phyloP scores from a whole-genome alignment of 64 coral and sea anemone genomes.

The Astreopora myriophthalma region DNA sequence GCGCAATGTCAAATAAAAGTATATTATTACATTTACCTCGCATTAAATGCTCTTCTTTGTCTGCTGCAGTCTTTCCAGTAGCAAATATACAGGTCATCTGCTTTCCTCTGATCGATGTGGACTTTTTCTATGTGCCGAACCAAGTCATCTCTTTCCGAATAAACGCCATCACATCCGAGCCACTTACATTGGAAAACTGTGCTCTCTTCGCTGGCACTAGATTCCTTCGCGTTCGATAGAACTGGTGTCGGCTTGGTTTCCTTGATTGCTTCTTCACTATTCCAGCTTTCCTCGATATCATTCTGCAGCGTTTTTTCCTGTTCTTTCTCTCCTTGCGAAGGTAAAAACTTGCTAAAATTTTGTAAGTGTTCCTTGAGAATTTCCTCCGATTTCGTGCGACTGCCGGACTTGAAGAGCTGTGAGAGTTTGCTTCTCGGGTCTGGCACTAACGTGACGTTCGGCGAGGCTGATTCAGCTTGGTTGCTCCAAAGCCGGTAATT shows the following conservation, averaged over 20 bases:
- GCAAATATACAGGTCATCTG: slow-evolving; percentile 97
- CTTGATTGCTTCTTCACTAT: neutral
- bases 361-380: slow-evolving; percentile 70
- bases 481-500: slow-evolving; percentile 64
- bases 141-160: slow-evolving; percentile 93
- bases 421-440: slow-evolving; percentile 43
- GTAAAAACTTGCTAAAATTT: slow-evolving; percentile 56
- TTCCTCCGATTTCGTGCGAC: slow-evolving; percentile 63
- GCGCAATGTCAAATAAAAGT: neutral
- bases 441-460: slow-evolving; percentile 64
- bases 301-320: neutral
- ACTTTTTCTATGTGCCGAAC: slow-evolving; percentile 99
- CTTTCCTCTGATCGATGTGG: slow-evolving; percentile 98
- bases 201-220: slow-evolving; percentile 54
- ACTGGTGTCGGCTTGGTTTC: slow-evolving; percentile 6
- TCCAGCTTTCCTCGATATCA: slow-evolving; percentile 31
- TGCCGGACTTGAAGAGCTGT: slow-evolving; percentile 51
- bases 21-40: slow-evolving; percentile 5
- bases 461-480: slow-evolving; percentile 25
- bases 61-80: slow-evolving; percentile 94
- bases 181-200: slow-evolving; percentile 80
- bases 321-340: slow-evolving; percentile 14
- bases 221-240: slow-evolving; percentile 57
- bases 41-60: slow-evolving; percentile 91
- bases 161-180: slow-evolving; percentile 80